Conservation (phyloP, 2,888 invertebrate species). For the Deilephila elpenor region DNA sequence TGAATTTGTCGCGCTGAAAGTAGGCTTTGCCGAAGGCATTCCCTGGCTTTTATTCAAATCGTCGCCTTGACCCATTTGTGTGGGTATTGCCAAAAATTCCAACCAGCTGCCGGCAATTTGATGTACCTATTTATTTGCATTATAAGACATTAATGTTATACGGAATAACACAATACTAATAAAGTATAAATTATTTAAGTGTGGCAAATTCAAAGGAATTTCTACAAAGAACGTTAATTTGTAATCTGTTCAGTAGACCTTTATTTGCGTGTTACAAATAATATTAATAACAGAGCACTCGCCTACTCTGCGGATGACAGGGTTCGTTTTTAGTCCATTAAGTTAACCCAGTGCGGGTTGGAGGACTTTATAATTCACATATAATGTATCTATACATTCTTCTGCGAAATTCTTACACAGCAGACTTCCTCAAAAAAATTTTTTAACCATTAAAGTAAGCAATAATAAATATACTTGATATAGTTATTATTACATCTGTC, state of each 20-base stretch:
- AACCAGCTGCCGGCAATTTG: neutral
- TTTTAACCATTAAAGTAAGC: no score
- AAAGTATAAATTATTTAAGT: neutral
- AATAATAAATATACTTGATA: no score
- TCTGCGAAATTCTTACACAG: no score
- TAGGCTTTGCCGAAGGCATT: conserved; percentile 11
- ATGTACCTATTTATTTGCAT: neutral
- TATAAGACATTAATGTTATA: neutral
- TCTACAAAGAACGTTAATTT: neutral
- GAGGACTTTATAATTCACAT: no score
- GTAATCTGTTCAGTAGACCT: neutral
- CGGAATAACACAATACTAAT: neutral
- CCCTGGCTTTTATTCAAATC: conserved; percentile 16
- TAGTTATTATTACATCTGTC: no score
- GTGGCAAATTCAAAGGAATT: neutral
- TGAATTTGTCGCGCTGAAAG: neutral
- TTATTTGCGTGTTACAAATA: neutral
- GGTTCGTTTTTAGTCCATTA: no score
- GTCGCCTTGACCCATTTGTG: neutral
- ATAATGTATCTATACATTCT: no score
- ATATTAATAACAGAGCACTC: neutral
- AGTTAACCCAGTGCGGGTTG: no score
- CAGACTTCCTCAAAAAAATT: no score
- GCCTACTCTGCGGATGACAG: no score
- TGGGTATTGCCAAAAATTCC: neutral